Percentiles rank a stretch among this genome's conserved stretches.
Conservation (phyloP, 2,113 vertebrate species). For the Alethe diademata region DNA sequence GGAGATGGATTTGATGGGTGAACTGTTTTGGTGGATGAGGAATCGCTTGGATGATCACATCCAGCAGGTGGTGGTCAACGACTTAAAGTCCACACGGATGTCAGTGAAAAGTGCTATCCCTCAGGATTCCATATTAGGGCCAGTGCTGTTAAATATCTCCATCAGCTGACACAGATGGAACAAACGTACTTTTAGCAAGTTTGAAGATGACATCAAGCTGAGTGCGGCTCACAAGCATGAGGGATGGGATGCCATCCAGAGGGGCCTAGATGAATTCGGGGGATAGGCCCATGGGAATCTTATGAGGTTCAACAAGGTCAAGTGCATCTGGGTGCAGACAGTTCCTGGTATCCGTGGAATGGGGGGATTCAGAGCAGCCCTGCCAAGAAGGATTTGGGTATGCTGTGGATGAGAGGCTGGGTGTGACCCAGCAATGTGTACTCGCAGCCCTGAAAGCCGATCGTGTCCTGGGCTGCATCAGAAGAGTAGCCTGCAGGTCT, state of each 20-base stretch:
- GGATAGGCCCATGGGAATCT: background rate
- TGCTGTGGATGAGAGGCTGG: background rate
- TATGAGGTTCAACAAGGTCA: background rate
- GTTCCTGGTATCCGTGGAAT: background rate
- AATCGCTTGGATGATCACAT: background rate
- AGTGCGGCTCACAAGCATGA: background rate
- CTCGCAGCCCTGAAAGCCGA: fast-evolving
- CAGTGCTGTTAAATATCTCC: background rate
- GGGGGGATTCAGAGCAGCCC: background rate
- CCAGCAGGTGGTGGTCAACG: background rate
- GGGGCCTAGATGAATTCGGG: fast-evolving
- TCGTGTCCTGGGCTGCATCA: background rate
- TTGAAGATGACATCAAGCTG: background rate
- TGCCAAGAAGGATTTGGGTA: background rate
- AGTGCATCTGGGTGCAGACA: background rate
- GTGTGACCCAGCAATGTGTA: background rate
- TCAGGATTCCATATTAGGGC: fast-evolving
- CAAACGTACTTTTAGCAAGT: background rate
- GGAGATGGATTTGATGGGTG: background rate
- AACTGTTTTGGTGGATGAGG: background rate
- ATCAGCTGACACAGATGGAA: background rate
- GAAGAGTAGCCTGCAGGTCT: background rate
- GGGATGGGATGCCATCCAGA: background rate
- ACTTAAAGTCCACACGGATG: background rate
- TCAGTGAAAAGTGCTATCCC: background rate